phyloP scores from a whole-genome alignment of 2,888 invertebrate genomes.

The Patella ulyssiponensis region DNA sequence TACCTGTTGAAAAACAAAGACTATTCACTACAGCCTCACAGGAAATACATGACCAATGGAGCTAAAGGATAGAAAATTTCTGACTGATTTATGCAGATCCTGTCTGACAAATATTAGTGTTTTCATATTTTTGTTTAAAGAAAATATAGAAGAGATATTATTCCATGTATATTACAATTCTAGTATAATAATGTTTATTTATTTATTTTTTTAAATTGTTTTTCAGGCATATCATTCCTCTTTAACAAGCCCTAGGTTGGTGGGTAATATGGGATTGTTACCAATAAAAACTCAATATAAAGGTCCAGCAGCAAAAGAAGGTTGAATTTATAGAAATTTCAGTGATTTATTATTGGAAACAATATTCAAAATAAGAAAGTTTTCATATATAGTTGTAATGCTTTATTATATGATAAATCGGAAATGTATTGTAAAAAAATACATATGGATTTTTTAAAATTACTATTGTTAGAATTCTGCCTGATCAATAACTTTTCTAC shows the following conservation, averaged over 20 bases:
- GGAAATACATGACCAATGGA: too few relatives aligned
- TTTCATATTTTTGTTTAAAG: too few relatives aligned
- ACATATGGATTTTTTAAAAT: not conserved
- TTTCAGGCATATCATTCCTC: slow-evolving; percentile 95
- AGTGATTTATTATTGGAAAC: not conserved
- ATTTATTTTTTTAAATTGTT: slow-evolving; percentile 15
- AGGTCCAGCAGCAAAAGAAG: slow-evolving; percentile 86
- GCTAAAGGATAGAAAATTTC: too few relatives aligned
- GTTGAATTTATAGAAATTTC: slow-evolving; percentile 51
- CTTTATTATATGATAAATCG: not conserved
- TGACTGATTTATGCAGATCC: too few relatives aligned
- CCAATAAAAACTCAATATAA: slow-evolving; percentile 91
- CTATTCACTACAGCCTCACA: too few relatives aligned
- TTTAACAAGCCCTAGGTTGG: slow-evolving; percentile 80
- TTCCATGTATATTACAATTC: too few relatives aligned
- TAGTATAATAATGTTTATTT: too few relatives aligned
- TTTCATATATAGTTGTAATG: not conserved
- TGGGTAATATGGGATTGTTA: slow-evolving; percentile 94
- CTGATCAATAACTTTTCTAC: too few relatives aligned
- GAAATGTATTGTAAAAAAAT: too few relatives aligned
- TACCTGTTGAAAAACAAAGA: too few relatives aligned
- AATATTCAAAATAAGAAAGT: not conserved
- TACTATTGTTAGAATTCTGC: not conserved
- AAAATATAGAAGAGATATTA: too few relatives aligned
- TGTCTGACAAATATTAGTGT: too few relatives aligned